Conservation (phyloP, 2,113 vertebrate species). For the Erythrocercus mccallii region DNA sequence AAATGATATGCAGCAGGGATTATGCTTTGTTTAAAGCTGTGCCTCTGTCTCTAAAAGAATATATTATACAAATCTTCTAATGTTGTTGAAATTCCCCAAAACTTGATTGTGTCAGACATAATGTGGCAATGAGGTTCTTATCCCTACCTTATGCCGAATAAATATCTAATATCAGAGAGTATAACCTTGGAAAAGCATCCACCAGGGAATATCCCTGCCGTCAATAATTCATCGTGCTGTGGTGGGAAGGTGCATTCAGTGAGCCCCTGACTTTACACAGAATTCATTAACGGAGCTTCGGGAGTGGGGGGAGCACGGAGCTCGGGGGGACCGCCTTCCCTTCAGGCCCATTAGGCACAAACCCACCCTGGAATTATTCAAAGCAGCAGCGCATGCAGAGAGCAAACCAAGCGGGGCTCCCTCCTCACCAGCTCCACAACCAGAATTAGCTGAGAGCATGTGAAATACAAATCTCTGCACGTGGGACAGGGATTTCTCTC, state of each 20-base stretch:
- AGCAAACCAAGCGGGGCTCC: not conserved
- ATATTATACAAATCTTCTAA: conserved; percentile 72
- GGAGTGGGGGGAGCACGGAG: not conserved
- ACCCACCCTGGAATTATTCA: not conserved
- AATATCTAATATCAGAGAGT: conserved; percentile 60
- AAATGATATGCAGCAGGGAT: conserved; percentile 75
- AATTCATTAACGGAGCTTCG: not conserved
- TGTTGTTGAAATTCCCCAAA: conserved; percentile 72
- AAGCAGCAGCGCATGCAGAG: not conserved
- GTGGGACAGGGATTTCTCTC: not conserved
- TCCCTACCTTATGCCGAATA: conserved; percentile 57
- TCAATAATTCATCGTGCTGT: conserved; percentile 64
- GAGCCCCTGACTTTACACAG: not conserved
- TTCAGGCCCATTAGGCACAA: not conserved
- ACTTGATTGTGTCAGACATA: conserved; percentile 68
- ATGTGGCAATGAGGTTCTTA: conserved; percentile 72
- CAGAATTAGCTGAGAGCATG: not conserved
- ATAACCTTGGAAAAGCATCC: conserved; percentile 58
- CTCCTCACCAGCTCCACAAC: not conserved
- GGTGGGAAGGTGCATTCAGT: not conserved
- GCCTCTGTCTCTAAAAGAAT: conserved; percentile 72
- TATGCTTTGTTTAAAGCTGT: conserved; percentile 74
- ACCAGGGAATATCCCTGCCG: conserved; percentile 8
- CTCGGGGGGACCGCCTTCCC: not conserved
- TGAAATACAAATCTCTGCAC: fast-evolving